Evolutionary conservation across 2,888 invertebrate genomes (phyloP).

Genomic region (Pedicia rivosa): DNA sequence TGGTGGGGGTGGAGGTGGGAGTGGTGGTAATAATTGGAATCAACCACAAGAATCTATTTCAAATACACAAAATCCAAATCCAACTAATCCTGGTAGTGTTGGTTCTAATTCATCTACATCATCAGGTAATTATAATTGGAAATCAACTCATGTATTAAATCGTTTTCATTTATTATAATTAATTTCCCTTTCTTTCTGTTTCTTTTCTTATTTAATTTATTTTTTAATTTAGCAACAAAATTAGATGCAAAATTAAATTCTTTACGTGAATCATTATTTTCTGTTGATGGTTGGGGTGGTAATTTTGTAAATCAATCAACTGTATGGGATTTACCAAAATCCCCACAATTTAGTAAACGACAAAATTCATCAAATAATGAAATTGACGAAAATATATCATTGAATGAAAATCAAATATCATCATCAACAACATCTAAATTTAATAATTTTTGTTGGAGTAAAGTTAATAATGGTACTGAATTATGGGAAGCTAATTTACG

Average conservation of each 20-base stretch:
- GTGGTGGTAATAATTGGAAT: neutral
- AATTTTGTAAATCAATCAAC: conserved; percentile 91
- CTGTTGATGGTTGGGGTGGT: conserved; percentile 88
- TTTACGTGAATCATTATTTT: conserved; percentile 80
- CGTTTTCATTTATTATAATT: neutral
- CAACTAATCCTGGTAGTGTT: conserved; percentile 4
- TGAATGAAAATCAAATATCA: conserved; percentile 16
- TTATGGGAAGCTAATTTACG: conserved; percentile 85
- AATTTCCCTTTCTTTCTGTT: too few species aligned
- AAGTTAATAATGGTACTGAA: conserved; percentile 74
- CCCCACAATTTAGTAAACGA: conserved; percentile 57
- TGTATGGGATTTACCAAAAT: conserved; percentile 82
- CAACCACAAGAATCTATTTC: neutral
- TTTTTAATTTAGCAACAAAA: conserved; percentile 36
- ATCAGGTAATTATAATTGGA: too few species aligned
- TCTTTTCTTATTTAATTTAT: too few species aligned
- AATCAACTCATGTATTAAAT: too few species aligned
- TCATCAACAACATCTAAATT: conserved; percentile 48
- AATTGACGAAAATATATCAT: conserved; percentile 1
- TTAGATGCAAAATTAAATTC: conserved; percentile 70
- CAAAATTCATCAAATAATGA: conserved; percentile 33
- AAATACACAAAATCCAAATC: neutral
- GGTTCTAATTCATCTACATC: too few species aligned
- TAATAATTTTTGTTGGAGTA: conserved; percentile 23
- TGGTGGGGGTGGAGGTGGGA: neutral